Evolutionary conservation across 2,797 vertebrate species (phyloP), one percentile per base, ranked within the genome.

Genomic region (Pangasius mekongensis): DNA sequence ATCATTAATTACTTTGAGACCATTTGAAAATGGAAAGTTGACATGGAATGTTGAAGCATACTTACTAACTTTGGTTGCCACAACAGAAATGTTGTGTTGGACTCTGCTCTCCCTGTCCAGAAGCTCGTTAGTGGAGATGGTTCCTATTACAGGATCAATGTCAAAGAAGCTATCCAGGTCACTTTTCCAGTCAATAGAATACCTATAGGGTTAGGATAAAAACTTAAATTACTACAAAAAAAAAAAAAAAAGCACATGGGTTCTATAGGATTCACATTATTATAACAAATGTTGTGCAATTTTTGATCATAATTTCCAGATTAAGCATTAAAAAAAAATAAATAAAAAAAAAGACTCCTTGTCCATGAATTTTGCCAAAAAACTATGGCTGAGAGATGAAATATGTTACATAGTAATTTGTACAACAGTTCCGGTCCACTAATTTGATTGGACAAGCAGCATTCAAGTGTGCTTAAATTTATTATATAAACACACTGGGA

Each of bases 11-110:
- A 92, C 91, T 91, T 91, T 90, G 62, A 76, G 62, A 91, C 89
- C 89, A 91, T 90, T 86, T 85, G 73, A 5, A 43, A 43, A 43
- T 43, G 39, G 39, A 43, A 43, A 43, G 5, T 43, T 43, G 39
- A 43, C 39, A 43, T 66, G 84, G 49, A 91, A 90, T 13, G 69
- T 78, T 13, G 83, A 36, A 76, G 89, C 93, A 95, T 97, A 99
- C 98, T 98, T 96, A 99, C 98, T 99, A 93, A 98, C 96, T 97
- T 99, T 99, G 94, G 97, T 99, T 49, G 98, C 98, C 94, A 98
- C 96, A 89, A 99, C 94, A 91, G 98, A 98, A 95, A 99, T 97
- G 93, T 98, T 99, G 94, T 99, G 98, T 92, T 98, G 98, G 11
- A 97, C 95, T 27, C 97, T 96, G 93, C 90, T 98, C 93, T 99